These are phyloP conservation scores for Myotis myotis DNA, from an alignment of 2,797 vertebrate genomes.

Conservation along the genomic window DNA sequence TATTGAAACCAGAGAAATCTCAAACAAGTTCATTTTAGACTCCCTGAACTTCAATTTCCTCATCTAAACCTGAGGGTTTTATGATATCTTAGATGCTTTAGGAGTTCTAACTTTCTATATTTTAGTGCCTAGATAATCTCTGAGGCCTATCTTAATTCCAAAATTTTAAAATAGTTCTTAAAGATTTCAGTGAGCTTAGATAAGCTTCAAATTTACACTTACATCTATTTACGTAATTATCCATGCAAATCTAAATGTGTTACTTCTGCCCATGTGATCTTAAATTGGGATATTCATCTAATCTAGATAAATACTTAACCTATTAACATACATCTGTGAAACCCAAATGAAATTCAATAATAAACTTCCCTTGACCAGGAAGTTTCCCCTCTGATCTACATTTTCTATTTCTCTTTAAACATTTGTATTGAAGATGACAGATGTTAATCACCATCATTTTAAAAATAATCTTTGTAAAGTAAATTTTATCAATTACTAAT, in stretches of 20 bases:
- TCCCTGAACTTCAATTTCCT: neutral
- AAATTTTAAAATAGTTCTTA: constrained; percentile 37
- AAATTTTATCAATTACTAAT: neutral
- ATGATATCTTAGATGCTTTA: neutral
- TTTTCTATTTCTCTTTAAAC: constrained; percentile 9
- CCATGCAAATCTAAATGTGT: neutral
- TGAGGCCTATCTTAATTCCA: neutral
- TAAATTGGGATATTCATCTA: neutral
- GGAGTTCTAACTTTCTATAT: neutral
- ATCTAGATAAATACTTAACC: neutral
- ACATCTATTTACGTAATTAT: neutral
- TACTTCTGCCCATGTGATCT: neutral
- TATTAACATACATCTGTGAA: neutral
- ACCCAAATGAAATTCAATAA: neutral
- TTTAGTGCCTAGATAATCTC: neutral
- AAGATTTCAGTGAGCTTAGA: neutral
- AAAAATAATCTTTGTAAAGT: neutral
- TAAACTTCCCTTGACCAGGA: neutral
- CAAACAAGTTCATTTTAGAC: neutral
- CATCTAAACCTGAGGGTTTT: neutral
- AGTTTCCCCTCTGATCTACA: neutral
- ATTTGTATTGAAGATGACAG: neutral
- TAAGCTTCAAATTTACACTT: neutral
- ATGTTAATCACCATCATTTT: neutral
- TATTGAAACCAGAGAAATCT: neutral